Percentiles rank a stretch among this genome's conserved stretches.
Conservation (phyloP, 1,140 invertebrate genomes). For the Odontomachus brunneus region DNA sequence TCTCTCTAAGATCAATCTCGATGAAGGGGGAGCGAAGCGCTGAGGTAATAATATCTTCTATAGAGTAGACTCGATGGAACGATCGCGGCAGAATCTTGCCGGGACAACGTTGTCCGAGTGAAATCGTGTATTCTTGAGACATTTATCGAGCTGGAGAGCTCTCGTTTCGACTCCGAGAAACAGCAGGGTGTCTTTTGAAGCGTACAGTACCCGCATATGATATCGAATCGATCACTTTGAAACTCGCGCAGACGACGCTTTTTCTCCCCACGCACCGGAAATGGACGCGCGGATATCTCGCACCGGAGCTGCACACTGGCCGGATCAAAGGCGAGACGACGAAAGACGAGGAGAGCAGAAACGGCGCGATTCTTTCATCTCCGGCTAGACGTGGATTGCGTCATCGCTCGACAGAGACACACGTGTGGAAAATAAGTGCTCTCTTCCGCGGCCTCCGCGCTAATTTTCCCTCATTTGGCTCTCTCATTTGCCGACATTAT, state of each 20-base stretch:
- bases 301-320: no score
- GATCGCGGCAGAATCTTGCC: background rate
- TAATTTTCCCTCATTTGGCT: constrained; percentile 37
- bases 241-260: background rate
- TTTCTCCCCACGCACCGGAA: constrained; percentile 8
- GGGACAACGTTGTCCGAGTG: background rate
- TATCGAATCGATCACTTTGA: constrained; percentile 39
- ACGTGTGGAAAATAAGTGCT: constrained; percentile 32
- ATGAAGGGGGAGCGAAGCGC: background rate
- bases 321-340: constrained; percentile 26
- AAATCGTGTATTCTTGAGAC: background rate
- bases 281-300: constrained; percentile 1
- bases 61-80: background rate
- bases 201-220: background rate
- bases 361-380: background rate
- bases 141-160: background rate
- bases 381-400: no score
- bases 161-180: background rate
- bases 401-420: background rate
- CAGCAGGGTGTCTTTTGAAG: background rate
- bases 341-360: background rate
- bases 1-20: background rate
- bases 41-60: background rate
- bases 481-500: constrained; percentile 21
- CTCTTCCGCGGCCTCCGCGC: background rate